A percentile compares a stretch with the other conserved stretches of the same genome.
phyloP scores from a whole-genome alignment of 35 echinoderm and acorn worm species.

The Patiria miniata region DNA sequence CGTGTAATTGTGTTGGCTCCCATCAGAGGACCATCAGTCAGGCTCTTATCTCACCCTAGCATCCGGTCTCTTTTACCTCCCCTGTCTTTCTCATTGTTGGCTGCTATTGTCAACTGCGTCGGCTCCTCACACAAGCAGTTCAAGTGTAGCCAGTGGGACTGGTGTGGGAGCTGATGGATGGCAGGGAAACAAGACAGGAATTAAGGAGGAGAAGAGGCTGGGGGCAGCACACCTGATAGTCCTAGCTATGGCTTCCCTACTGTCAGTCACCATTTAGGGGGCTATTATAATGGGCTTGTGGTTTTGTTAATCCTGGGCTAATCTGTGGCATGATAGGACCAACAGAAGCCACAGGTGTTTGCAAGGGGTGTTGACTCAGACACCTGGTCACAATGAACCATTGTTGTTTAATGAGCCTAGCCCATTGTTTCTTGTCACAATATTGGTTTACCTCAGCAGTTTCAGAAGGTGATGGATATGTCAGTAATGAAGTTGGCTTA shows the following conservation, averaged over 20 bases:
- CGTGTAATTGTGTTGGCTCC: background rate
- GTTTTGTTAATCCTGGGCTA: background rate
- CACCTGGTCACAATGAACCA: background rate
- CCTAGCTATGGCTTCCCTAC: too few species aligned
- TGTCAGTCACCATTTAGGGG: background rate
- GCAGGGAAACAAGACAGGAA: too few species aligned
- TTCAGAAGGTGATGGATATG: too few species aligned
- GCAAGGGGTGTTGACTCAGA: background rate
- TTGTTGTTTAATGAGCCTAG: slow-evolving; percentile 2
- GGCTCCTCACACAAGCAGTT: background rate
- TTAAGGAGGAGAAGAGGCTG: too few species aligned
- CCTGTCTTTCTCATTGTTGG: slow-evolving; percentile 2
- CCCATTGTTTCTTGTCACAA: slow-evolving; percentile 5
- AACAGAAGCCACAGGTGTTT: slow-evolving; percentile 19
- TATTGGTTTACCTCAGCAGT: background rate
- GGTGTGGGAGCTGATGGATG: background rate
- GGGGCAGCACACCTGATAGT: too few species aligned
- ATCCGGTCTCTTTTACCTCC: slow-evolving; percentile 24
- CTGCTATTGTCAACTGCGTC: background rate
- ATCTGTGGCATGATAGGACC: background rate
- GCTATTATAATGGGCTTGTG: background rate
- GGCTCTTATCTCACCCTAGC: background rate
- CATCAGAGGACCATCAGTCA: background rate
- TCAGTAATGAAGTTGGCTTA: too few species aligned
- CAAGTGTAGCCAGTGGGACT: background rate